Evolutionary conservation across 2,888 invertebrate genomes (phyloP).

Genomic region (Erebia palarica): DNA sequence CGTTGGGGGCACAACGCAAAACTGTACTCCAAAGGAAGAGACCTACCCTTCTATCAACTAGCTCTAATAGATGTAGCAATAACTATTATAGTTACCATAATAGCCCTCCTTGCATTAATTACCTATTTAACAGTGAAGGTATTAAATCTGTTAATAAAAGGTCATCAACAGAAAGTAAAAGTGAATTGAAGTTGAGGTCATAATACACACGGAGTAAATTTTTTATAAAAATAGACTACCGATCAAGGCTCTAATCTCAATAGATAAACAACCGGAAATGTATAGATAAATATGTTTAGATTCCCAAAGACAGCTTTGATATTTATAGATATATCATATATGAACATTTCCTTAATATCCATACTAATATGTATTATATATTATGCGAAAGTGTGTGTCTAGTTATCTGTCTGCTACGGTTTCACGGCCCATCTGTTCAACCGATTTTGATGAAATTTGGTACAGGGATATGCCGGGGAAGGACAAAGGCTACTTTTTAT

Average conservation of each 20-base stretch:
- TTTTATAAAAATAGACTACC: constrained; percentile 3
- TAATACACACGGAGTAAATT: too few relatives aligned
- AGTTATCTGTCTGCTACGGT: too few relatives aligned
- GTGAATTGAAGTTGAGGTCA: constrained; percentile 3
- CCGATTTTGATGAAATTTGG: too few relatives aligned
- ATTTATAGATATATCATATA: background rate
- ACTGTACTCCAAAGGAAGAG: constrained; percentile 58
- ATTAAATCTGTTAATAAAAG: constrained; percentile 39
- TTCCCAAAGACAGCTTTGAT: background rate
- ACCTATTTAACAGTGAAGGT: constrained; percentile 53
- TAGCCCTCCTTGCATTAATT: constrained; percentile 49
- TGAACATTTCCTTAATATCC: background rate
- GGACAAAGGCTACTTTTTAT: too few relatives aligned
- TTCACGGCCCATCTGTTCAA: too few relatives aligned
- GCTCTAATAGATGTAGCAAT: constrained; percentile 64
- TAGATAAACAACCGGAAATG: background rate
- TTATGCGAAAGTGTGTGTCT: too few relatives aligned
- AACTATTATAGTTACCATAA: constrained; percentile 48
- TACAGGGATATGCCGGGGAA: too few relatives aligned
- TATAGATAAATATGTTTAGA: background rate
- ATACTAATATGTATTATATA: too few relatives aligned
- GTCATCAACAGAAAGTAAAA: constrained; percentile 7
- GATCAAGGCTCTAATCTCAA: background rate
- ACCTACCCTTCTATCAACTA: constrained; percentile 60
- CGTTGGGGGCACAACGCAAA: constrained; percentile 66